Base-by-base conservation (phyloP, 2,888 invertebrate genomes). In the Electrophaes corylata region DNA sequence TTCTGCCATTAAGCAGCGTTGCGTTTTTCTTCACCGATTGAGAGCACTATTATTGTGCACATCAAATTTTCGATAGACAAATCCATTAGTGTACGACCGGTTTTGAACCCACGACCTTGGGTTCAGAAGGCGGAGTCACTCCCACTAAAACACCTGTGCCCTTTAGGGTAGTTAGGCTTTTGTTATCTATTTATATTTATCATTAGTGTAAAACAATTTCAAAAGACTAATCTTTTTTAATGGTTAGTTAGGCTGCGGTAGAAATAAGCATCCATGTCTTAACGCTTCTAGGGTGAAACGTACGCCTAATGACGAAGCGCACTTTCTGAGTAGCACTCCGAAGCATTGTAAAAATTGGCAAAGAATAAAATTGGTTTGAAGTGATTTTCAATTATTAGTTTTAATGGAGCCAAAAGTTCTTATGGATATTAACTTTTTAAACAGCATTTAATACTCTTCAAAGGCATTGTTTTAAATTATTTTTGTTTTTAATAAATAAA, bases 301-400 rank as follows among this genome's bases (percentile, higher is more conserved):
- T 57, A 52, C 31, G 12, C 57, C 39, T 44, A 48, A 52, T 52
- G 57, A 39, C 29, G 37, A 19, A 16, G 40, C 44, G 33, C 26
- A 18, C 29, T 47, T 29, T 19, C 48, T 45, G 48, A 52, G 48
- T 48, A 57, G 44, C 52, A 39, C 52, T 57, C 37, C 16, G n/a
- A 45, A 23, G 33, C 47, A 53, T 48, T 49, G 48, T 44, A 58
- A 53, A 53, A 58, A 58, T 58, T 58, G 57, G 39, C 52, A 53
- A 43, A 53, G 44, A 45, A 50, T 39, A 16, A 45, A 56, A 56
- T n/a, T 29, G 44, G 48, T 48, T 44, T 43, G 47, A 48, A 57
- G 43, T 44, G 43, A 52, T 48, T 58, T 44, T 44, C 52, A 49
- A 49, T 53, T 48, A 52, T 46, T 43, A 37, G 8, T 58, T 53